A percentile compares a stretch with the other conserved stretches of the same genome.
phyloP scores from a whole-genome alignment of 2,888 invertebrate genomes.

The Epinotia demarniana region DNA sequence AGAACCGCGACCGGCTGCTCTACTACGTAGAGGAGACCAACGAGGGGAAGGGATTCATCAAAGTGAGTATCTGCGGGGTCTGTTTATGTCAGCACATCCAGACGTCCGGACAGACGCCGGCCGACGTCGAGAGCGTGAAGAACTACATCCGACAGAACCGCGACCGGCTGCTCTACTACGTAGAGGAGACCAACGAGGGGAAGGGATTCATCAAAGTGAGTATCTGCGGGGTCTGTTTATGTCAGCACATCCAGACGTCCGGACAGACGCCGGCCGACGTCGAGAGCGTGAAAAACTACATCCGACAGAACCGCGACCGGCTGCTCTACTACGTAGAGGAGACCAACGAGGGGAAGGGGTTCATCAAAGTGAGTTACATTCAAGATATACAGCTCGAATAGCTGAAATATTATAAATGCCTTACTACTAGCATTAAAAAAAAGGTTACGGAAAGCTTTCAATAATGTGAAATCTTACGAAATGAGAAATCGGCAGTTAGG shows the following conservation, averaged over 20 bases:
- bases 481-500: no score
- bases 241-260: no score
- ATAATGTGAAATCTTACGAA: no score
- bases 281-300: slow-evolving; percentile 65
- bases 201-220: slow-evolving; percentile 93
- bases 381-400: no score
- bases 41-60: slow-evolving; percentile 95
- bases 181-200: slow-evolving; percentile 94
- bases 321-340: slow-evolving; percentile 94
- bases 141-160: slow-evolving; percentile 88
- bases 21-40: slow-evolving; percentile 95
- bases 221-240: not conserved
- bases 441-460: no score
- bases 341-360: slow-evolving; percentile 94
- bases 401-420: no score
- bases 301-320: slow-evolving; percentile 89
- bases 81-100: not conserved
- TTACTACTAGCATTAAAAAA: no score
- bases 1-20: slow-evolving; percentile 91
- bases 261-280: no score
- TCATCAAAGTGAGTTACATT: slow-evolving; percentile 91
- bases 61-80: slow-evolving; percentile 69
- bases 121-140: slow-evolving; percentile 51
- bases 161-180: slow-evolving; percentile 91
- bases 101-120: slow-evolving; percentile 66